phyloP scores from a whole-genome alignment of 2,888 invertebrate genomes.

The Dioctria rufipes region DNA sequence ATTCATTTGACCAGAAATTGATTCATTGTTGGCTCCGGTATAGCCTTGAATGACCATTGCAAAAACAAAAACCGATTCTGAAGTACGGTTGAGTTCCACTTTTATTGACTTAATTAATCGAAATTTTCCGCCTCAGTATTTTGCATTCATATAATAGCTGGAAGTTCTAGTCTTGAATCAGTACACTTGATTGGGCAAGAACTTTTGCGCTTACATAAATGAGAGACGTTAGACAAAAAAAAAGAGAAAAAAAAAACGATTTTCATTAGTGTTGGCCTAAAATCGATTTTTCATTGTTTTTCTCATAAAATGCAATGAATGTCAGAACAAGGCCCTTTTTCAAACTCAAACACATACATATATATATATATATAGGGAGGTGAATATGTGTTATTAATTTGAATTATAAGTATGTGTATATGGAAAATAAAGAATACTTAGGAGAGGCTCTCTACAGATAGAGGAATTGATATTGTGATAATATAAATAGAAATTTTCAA shows the following conservation, averaged over 20 bases:
- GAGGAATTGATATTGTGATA: no score
- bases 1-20: slow-evolving; percentile 51
- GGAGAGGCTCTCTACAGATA: no score
- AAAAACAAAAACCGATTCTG: slow-evolving; percentile 34
- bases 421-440: no score
- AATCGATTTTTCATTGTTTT: slow-evolving; percentile 45
- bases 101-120: slow-evolving; percentile 57
- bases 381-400: no score
- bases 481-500: no score
- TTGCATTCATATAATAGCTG: slow-evolving; percentile 40
- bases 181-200: slow-evolving; percentile 47
- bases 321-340: neutral
- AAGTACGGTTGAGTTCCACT: slow-evolving; percentile 52
- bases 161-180: slow-evolving; percentile 51
- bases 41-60: slow-evolving; percentile 45
- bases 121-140: slow-evolving; percentile 58
- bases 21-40: slow-evolving; percentile 17
- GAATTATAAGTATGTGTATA: no score
- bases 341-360: neutral
- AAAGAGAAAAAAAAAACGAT: slow-evolving; percentile 15
- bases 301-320: slow-evolving; percentile 35
- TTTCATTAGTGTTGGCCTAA: slow-evolving; percentile 30
- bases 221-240: slow-evolving; percentile 51
- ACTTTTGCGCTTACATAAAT: slow-evolving; percentile 34
- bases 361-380: no score